Conservation (phyloP, 2,797 vertebrate genomes). For the Thalassophryne amazonica region DNA sequence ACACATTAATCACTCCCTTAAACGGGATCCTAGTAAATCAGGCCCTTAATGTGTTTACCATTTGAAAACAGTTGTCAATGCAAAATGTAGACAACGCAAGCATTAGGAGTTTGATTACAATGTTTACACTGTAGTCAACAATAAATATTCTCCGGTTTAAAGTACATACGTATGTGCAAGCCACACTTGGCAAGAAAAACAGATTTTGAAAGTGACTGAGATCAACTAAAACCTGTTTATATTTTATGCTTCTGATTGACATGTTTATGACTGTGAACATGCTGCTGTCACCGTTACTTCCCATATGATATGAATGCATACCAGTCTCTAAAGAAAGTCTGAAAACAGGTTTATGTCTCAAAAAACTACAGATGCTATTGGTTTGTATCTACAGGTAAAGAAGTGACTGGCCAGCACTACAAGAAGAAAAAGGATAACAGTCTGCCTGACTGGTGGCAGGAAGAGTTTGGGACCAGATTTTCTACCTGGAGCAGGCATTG, state of each 20-base stretch:
- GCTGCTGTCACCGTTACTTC: constrained; percentile 21
- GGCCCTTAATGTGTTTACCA: no score
- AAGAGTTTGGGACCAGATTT: constrained; percentile 53
- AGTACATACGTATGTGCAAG: no score
- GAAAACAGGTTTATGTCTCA: not conserved
- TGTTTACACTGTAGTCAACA: no score
- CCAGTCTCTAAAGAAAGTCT: not conserved
- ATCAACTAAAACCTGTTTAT: no score
- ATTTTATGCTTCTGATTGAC: not conserved
- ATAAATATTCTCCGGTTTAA: no score
- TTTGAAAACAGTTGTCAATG: no score
- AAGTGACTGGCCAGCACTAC: constrained; percentile 53
- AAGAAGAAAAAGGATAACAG: constrained; percentile 63
- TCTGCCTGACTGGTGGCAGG: constrained; percentile 45
- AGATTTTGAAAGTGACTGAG: no score
- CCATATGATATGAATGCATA: constrained; percentile 38
- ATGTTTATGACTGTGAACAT: not conserved
- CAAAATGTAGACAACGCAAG: no score
- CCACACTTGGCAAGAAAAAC: no score
- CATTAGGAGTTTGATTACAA: no score
- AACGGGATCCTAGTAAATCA: no score
- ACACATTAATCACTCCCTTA: no score
- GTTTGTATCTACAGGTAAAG: constrained; percentile 9
- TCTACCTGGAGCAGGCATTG: constrained; percentile 99
- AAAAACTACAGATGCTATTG: constrained; percentile 4